Evolutionary conservation across 2,797 vertebrate species (phyloP), one percentile per base, ranked within the genome.

Genomic region (Mormyrops attenuatus): DNA sequence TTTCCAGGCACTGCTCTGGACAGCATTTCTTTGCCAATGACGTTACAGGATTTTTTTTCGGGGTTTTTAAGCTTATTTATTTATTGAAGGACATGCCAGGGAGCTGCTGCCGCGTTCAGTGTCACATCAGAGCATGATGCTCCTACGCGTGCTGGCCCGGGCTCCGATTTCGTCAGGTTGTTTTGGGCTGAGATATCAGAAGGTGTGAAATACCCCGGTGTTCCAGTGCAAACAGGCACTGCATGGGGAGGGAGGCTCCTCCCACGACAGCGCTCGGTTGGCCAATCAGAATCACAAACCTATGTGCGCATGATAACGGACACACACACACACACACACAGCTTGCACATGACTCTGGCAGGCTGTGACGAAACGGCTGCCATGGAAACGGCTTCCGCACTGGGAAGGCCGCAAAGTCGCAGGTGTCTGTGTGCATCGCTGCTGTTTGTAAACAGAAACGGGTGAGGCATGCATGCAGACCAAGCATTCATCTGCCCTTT

Each of bases 121-220:
- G 82, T 26, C n/a, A 26, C 82, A 50, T 49, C 82, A 85, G 66
- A 60, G 8, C 63, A 41, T 11, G 63, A 55, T 66, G 77, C 88
- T 89, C 86, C 57, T 34, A 49, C 69, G n/a, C 77, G 34, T 69
- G 89, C 55, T 34, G 73, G 77, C 3, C 13, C 8, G 7, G 57
- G 22, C 60, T 87, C 47, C 90, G 90, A 49, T 91, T 91, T 91
- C 92, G 93, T 95, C 94, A 92, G 91, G 90, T 92, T 92, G 77
- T 34, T 80, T 89, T 91, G 90, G 80, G 93, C 90, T 60, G 22
- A 92, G 86, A 92, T 87, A 85, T 5, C 85, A 91, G 93, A 92
- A 91, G 41, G 92, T 95, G 95, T 93, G 94, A 96, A 95, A 95
- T 95, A 93, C 94, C 93, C 90, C 57, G 93, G 92, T 89, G 89